Base-by-base conservation (phyloP, 2,888 invertebrate genomes). In the Euproctis similis region DNA sequence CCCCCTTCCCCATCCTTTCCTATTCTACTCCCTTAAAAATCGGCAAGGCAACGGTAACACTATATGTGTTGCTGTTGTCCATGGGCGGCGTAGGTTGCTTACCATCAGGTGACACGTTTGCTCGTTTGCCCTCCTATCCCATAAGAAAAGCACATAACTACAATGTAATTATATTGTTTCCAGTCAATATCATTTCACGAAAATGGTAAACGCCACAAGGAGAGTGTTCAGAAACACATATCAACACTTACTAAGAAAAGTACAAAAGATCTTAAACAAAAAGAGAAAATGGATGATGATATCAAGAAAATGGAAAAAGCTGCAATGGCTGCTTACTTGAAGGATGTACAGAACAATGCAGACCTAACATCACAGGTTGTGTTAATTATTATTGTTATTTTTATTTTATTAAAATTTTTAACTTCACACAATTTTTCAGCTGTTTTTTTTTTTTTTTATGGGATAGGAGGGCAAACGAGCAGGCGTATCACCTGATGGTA, bases 121-220 rank as follows among this genome's bases (percentile, higher is more conserved):
- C n/a, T n/a, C n/a, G n/a, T n/a, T n/a, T n/a, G n/a, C n/a, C n/a
- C n/a, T n/a, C n/a, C n/a, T n/a, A n/a, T n/a, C n/a, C n/a, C n/a
- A n/a, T n/a, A n/a, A n/a, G n/a, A n/a, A n/a, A n/a, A n/a, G n/a
- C n/a, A n/a, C n/a, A n/a, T n/a, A n/a, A n/a, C n/a, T n/a, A n/a
- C n/a, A n/a, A n/a, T n/a, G n/a, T 7, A 2, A 8, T 6, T 14
- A 6, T 31, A 11, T 27, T 10, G 24, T 30, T 84, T 86, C 20
- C 70, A 95, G 95, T 97, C 97, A 60, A 88, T 96, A 56, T 93
- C 96, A 41, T 97, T 96, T 62, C 97, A 98, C 68, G 97, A 97
- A 75, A 92, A 91, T 80, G 97, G 97, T 4, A 93, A 94, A 62
- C 86, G 93, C 14, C 97, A 98, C 73, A 93, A 97, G 65, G 92